phyloP scores from a whole-genome alignment of 2,113 vertebrate genomes.

The Callopanchax toddi region DNA sequence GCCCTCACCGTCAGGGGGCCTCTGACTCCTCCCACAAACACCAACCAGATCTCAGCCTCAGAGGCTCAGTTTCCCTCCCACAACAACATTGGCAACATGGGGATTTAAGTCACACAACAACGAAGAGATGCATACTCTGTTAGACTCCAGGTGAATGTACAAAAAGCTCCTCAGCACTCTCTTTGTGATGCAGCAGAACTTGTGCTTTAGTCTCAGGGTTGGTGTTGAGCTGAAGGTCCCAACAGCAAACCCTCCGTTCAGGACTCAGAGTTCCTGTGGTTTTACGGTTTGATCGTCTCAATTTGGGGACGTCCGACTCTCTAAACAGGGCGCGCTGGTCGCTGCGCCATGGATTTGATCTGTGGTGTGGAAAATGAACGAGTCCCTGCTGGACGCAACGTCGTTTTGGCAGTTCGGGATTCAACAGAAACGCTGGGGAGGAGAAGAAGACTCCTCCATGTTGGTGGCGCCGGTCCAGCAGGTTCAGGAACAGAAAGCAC shows the following conservation, averaged over 20 bases:
- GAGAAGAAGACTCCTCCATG: constrained; percentile 76
- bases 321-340: constrained; percentile 36
- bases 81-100: constrained; percentile 75
- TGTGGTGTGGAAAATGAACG: constrained; percentile 61
- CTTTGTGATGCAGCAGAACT: constrained; percentile 75
- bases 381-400: constrained; percentile 75
- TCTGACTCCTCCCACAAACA: not conserved
- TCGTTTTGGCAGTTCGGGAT: constrained; percentile 83
- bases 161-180: constrained; percentile 73
- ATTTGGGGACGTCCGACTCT: constrained; percentile 58
- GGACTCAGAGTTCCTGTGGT: too few relatives aligned
- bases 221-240: constrained; percentile 49
- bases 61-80: constrained; percentile 58
- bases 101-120: constrained; percentile 73
- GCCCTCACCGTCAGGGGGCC: constrained; percentile 7
- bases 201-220: constrained; percentile 81
- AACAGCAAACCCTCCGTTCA: constrained; percentile 54
- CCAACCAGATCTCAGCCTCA: constrained; percentile 27
- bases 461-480: constrained; percentile 92
- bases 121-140: constrained; percentile 73
- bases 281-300: constrained; percentile 62
- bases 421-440: constrained; percentile 38
- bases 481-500: constrained; percentile 93
- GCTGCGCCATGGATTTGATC: constrained; percentile 60
- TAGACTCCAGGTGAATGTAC: constrained; percentile 65